These are phyloP conservation scores for Stomatorhinus walkeri DNA, from an alignment of 2,797 vertebrate genomes.

Conservation along the genomic window DNA sequence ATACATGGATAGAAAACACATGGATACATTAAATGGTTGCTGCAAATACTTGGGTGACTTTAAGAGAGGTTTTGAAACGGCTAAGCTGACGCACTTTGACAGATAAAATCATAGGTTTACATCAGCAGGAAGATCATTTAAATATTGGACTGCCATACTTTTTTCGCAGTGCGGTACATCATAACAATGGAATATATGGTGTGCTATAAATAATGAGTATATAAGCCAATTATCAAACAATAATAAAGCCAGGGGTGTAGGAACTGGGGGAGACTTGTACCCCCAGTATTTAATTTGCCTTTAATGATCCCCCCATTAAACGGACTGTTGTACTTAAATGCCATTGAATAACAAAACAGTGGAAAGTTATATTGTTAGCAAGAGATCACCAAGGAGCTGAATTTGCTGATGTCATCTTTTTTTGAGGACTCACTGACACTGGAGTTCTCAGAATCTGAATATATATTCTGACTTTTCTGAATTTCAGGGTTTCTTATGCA, in stretches of 20 bases:
- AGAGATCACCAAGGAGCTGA: not conserved
- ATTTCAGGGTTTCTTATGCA: not conserved
- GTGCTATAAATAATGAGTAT: not conserved
- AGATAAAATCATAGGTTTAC: not conserved
- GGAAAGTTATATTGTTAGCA: not conserved
- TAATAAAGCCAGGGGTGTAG: not conserved
- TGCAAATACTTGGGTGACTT: not conserved
- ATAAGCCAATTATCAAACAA: not conserved
- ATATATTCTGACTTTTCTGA: not conserved
- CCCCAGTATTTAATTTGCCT: not conserved
- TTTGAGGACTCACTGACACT: not conserved
- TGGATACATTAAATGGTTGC: not conserved
- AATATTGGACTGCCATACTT: not conserved
- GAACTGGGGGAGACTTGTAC: not conserved
- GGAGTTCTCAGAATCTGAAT: not conserved
- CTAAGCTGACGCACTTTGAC: not conserved
- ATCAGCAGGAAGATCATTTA: not conserved
- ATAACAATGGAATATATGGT: not conserved
- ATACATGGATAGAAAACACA: not conserved
- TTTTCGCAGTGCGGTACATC: not conserved
- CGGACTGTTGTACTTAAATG: not conserved
- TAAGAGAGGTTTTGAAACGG: not conserved
- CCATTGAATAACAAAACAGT: not conserved
- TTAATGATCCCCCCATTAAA: not conserved
- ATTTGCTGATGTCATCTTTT: not conserved